Evolutionary conservation across 2,888 invertebrate genomes (phyloP), one percentile per base, ranked within the genome.

Genomic region (Colletes collaris): DNA sequence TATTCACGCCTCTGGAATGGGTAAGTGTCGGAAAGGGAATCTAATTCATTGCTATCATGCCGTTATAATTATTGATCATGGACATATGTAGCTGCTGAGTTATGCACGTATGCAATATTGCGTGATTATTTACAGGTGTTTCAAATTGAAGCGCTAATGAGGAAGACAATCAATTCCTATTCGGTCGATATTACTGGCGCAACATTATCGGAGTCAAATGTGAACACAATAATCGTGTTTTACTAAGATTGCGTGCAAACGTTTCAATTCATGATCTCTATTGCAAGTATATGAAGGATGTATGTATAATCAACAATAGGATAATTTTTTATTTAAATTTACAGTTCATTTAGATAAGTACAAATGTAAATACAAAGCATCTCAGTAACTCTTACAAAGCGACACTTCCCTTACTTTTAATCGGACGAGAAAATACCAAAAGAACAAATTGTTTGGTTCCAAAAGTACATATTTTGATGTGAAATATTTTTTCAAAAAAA

Each of bases 41-140:
- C 76, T 62, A 83, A 86, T 85, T 82, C 80, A 79, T 86, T 80
- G 81, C 77, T 82, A 85, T 83, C 82, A 76, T 75, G 66, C 19
- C 63, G 74, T 63, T 74, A 62, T 58, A 79, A 81, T 81, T 75
- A 81, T 79, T 79, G 80, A 75, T 70, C 75, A 56, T 19, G 46
- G 19, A 11, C 79, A 59, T 58, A 52, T 52, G 69, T 16, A 10
- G 13, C 46, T n/a, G n/a, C 3, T 70, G 69, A 79, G 46, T 58
- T 79, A 63, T 53, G 53, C 52, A 3, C 6, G 58, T 13, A 6
- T 52, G 62, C 66, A 79, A 55, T 70, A 75, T 65, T 46, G 49
- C 40, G 11, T 16, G 64, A 56, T 74, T 80, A 79, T 74, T 80
- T 80, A 74, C 72, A 69, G 65, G 52, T 53, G 50, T 62, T 68